Evolutionary conservation across 2,113 vertebrate species (phyloP), one percentile per base, ranked within the genome.

Genomic region (Aphyosemion australe): DNA sequence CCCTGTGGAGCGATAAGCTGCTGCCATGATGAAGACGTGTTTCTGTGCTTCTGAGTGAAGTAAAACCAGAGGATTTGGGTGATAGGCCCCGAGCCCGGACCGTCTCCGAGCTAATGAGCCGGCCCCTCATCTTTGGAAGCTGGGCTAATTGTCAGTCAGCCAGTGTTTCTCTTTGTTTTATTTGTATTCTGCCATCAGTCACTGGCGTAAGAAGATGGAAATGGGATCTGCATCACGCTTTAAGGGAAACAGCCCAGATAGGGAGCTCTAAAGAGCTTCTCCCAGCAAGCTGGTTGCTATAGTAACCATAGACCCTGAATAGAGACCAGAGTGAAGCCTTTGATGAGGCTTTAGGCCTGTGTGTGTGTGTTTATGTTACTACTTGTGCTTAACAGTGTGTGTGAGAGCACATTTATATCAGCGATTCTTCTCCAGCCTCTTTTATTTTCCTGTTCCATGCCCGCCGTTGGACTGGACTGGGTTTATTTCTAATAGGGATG

Each of bases 261-360:
- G 83, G 65, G 69, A n/a, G 42, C 65, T 84, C 68, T 67, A 74
- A 79, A 87, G 78, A 85, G 79, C 84, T 83, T 79, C 77, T 88
- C 68, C 60, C 72, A 53, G 77, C 80, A 70, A 66, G 72, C 80
- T 14, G 68, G 87, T 90, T 75, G 66, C 86, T 87, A 89, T 90
- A 86, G 89, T 86, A 88, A 90, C 89, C 26, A 78, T 72, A 72
- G 79, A 78, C 66, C 73, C 79, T 86, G 82, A 88, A 88, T 88
- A 71, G 83, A 73, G 81, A 83, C 75, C 71, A 61, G 84, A 84
- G 81, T 58, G 76, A 83, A 83, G 78, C 78, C 83, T 88, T 85
- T 89, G 76, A 88, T 77, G 75, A 83, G 74, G 72, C 73, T 87
- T 82, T 79, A 64, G 72, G 72, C 65, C 49, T 77, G 65, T 84